Evolutionary conservation across 2,888 invertebrate species (phyloP).

Genomic region (Synanthedon andrenaeformis): DNA sequence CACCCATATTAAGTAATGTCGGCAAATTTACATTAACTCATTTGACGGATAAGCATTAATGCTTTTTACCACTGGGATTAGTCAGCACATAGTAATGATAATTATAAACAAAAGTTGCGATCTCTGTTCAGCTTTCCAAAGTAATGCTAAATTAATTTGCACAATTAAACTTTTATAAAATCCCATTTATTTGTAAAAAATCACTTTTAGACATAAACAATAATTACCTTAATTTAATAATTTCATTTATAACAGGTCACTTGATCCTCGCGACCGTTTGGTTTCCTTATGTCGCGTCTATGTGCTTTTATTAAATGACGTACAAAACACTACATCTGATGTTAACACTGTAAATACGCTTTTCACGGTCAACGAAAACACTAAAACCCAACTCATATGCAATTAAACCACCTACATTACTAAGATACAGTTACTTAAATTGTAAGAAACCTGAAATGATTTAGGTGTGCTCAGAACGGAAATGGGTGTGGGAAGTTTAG

Average conservation of each 20-base stretch:
- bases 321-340: conserved; percentile 4
- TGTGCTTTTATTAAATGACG: conserved; percentile 4
- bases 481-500: background rate
- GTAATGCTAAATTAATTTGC: background rate
- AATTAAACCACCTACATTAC: too few species aligned
- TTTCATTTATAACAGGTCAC: conserved; percentile 2
- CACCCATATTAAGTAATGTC: background rate
- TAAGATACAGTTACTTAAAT: too few species aligned
- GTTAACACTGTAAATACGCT: conserved; percentile 6
- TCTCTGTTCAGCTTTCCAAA: background rate
- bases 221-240: conserved; percentile 7
- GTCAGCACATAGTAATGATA: background rate
- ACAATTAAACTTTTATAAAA: background rate
- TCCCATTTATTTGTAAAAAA: background rate
- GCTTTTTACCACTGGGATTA: background rate
- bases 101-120: background rate
- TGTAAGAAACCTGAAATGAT: too few species aligned
- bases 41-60: background rate
- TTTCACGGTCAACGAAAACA: conserved; percentile 3
- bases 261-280: conserved; percentile 5
- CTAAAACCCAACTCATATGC: too few species aligned
- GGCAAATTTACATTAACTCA: background rate
- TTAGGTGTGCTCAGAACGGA: background rate
- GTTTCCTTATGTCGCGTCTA: conserved; percentile 3
- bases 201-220: conserved; percentile 4